Evolutionary conservation across 2,797 vertebrate species (phyloP).

Genomic region (Intellagama lesueurii): DNA sequence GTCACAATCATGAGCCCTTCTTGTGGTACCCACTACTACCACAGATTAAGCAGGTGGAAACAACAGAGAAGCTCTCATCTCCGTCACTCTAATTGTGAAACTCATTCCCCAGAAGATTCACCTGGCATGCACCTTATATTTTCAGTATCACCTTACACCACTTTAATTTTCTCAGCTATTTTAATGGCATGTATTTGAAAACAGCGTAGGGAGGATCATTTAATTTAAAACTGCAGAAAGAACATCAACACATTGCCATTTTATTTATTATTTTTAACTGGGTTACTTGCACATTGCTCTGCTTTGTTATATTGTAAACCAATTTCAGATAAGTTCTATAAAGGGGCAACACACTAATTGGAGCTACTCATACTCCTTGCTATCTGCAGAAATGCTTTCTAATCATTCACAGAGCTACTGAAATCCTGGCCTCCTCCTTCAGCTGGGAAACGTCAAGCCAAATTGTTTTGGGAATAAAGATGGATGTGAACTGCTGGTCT

Average conservation of each 20-base stretch:
- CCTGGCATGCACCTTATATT: neutral
- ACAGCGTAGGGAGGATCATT: neutral
- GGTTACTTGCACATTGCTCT: no score
- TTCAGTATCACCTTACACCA: neutral
- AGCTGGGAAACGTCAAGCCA: no score
- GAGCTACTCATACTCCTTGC: neutral
- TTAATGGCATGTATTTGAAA: neutral
- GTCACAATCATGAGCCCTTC: no score
- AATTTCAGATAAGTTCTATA: no score
- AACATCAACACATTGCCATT: neutral
- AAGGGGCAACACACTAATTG: no score
- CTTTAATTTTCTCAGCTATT: neutral
- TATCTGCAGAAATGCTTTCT: neutral
- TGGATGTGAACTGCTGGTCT: no score
- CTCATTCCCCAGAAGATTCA: neutral
- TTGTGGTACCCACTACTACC: neutral
- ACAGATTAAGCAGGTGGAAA: neutral
- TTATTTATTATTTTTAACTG: neutral
- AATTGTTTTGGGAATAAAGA: neutral
- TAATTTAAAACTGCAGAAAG: neutral
- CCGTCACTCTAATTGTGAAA: neutral
- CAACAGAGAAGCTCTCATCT: neutral
- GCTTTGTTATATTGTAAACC: no score
- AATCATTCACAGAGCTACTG: neutral
- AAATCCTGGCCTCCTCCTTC: neutral